Evolutionary conservation across 2,888 invertebrate genomes (phyloP), one percentile per base, ranked within the genome.

Genomic region (Phasia obesa): DNA sequence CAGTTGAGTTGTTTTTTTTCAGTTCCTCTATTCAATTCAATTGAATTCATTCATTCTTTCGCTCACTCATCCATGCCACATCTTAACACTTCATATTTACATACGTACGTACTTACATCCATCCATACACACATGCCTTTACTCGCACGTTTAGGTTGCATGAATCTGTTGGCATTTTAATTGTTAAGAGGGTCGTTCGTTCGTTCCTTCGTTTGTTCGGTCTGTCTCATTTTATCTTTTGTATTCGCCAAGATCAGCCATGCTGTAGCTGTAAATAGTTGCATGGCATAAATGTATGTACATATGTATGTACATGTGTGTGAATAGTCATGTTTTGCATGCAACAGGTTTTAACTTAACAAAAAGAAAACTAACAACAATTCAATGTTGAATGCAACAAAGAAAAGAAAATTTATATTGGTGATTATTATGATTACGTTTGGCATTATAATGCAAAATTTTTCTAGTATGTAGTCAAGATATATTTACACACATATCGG

Each of bases 211-310:
- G 11, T 35, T 65, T 44, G 55, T 60, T 62, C 53, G 69, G 75
- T 67, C 65, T 77, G 69, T 69, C 82, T 78, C 78, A 82, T 82
- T 82, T 78, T 70, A 78, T 82, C 82, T 57, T 74, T 82, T 82
- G 78, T 64, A 69, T 78, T 69, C 55, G 49, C 77, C 62, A 71
- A 70, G 70, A 70, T 76, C 77, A 69, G 77, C 59, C 77, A 73
- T 77, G 25, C 42, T 73, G 44, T 11, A 57, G 17, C 15, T 65
- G 38, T 42, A 59, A 59, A 59, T 65, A 65, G 67, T 79, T 73
- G 53, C 51, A 59, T 57, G 19, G 53, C 51, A 59, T 57, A 19
- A 5, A 19, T n/a, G 7, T 47, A n/a, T 74, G 19, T 11, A 13
- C 31, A n/a, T 15, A 23, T 23, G n/a, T 23, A 17, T 38, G 17